Evolutionary conservation across 35 echinoderm and acorn worm genomes (phyloP).

Genomic region (Patiria miniata): DNA sequence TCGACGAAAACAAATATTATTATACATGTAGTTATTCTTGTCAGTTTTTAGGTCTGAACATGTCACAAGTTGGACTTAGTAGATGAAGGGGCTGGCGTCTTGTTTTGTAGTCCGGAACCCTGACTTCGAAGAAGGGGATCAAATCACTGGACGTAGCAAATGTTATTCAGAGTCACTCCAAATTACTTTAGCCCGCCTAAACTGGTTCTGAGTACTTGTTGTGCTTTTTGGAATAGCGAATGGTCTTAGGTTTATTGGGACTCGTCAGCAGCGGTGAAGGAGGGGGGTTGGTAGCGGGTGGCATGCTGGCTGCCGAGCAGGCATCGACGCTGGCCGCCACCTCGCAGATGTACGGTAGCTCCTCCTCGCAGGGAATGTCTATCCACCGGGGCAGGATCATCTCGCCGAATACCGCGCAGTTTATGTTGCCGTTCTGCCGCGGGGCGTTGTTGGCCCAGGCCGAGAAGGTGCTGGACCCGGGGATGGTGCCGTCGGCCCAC

Average conservation of each 20-base stretch:
- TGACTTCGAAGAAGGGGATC: neutral
- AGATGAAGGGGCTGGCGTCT: neutral
- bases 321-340: neutral
- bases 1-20: too few species aligned
- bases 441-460: neutral
- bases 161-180: neutral
- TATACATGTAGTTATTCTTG: too few species aligned
- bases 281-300: neutral
- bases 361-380: neutral
- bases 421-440: neutral
- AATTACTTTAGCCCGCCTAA: too few species aligned
- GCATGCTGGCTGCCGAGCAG: neutral
- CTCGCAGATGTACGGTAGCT: conserved; percentile 1
- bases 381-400: neutral
- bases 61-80: too few species aligned
- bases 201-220: neutral
- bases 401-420: neutral
- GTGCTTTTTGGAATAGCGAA: neutral
- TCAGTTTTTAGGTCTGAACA: too few species aligned
- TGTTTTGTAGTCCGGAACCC: neutral
- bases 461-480: neutral
- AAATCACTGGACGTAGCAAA: neutral
- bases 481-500: neutral
- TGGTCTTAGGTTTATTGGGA: neutral
- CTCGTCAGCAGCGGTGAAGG: neutral